Percentiles rank a stretch among this genome's conserved stretches.
Evolutionary conservation across 1,140 invertebrate species (phyloP).

Genomic region (Brachionus paranguensis): DNA sequence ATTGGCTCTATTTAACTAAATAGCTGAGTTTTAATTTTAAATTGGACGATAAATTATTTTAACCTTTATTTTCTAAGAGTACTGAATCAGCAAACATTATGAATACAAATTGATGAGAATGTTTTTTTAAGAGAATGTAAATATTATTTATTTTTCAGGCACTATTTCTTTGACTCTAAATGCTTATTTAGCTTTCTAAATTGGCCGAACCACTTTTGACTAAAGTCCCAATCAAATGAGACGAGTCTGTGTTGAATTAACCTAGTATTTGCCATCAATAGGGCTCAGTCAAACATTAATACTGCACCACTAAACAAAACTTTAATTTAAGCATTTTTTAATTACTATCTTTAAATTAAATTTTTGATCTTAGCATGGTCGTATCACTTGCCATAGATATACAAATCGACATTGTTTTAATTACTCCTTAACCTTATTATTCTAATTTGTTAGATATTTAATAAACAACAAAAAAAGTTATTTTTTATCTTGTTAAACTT

Average conservation of each 20-base stretch:
- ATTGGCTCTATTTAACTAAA: background rate
- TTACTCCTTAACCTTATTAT: background rate
- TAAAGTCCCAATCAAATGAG: constrained; percentile 3
- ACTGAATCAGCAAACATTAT: background rate
- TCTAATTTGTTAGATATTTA: background rate
- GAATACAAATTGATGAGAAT: background rate
- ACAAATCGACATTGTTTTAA: background rate
- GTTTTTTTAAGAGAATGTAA: background rate
- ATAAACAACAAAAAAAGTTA: background rate
- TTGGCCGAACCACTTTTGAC: background rate
- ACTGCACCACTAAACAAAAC: background rate
- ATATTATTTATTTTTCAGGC: background rate
- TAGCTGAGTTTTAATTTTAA: background rate
- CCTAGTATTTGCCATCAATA: background rate
- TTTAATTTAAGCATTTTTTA: background rate
- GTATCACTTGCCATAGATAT: background rate
- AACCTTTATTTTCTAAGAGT: constrained; percentile 11
- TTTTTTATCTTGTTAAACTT: background rate
- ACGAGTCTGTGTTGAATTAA: constrained; percentile 31
- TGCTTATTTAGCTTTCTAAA: background rate
- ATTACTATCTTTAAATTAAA: background rate
- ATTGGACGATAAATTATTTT: constrained; percentile 19
- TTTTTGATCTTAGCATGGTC: background rate
- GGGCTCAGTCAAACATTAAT: background rate
- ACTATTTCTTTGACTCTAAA: background rate